phyloP scores from a whole-genome alignment of 2,797 vertebrate species.

The Babyrousa celebensis region DNA sequence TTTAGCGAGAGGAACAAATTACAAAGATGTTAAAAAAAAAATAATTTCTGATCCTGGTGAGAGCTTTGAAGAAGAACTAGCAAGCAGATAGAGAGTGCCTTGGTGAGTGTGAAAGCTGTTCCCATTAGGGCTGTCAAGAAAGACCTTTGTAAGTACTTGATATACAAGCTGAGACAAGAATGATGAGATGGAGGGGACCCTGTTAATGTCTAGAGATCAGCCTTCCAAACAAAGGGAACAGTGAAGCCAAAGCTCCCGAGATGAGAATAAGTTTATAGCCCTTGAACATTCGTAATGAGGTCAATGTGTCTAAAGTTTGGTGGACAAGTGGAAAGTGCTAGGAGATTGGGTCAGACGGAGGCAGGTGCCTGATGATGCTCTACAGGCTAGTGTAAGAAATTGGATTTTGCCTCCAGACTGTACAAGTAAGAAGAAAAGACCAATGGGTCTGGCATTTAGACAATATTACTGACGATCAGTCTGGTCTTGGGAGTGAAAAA shows the following conservation, averaged over 20 bases:
- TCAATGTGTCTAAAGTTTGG: background rate
- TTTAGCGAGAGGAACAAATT: background rate
- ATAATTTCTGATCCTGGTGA: background rate
- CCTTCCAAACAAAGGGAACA: background rate
- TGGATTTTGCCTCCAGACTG: background rate
- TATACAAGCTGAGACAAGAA: background rate
- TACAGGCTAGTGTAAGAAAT: background rate
- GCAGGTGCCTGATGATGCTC: background rate
- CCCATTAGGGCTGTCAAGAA: background rate
- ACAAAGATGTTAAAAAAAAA: background rate
- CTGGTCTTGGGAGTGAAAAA: background rate
- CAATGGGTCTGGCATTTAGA: background rate
- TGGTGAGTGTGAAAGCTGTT: background rate
- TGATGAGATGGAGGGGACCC: background rate
- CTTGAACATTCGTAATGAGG: background rate
- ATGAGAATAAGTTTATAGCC: background rate
- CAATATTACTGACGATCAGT: background rate
- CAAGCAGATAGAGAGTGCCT: background rate
- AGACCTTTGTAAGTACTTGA: background rate
- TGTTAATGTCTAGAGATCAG: background rate
- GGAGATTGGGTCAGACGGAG: background rate
- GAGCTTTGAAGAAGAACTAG: background rate
- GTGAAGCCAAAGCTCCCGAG: background rate
- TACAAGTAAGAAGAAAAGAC: conserved; percentile 19
- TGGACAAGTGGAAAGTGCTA: background rate